Evolutionary conservation across 2,888 invertebrate species (phyloP).

Genomic region (Nomada lathburiana): DNA sequence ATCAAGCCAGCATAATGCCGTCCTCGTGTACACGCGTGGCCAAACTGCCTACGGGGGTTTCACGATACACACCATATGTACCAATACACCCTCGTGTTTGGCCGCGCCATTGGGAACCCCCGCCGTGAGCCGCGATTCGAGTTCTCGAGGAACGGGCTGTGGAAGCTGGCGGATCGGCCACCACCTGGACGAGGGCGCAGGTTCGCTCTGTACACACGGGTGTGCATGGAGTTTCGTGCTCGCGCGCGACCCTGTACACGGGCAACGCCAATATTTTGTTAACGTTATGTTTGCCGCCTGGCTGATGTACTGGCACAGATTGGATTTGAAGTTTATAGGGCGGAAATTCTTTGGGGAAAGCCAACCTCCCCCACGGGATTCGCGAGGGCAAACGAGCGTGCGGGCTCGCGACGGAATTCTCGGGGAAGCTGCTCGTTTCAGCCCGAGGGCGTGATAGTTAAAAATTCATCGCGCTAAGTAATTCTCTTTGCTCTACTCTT

Average conservation of each 20-base stretch:
- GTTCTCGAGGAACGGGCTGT: constrained; percentile 47
- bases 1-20: constrained; percentile 83
- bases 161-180: constrained; percentile 34
- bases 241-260: constrained; percentile 28
- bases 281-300: constrained; percentile 78
- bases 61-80: constrained; percentile 78
- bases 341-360: constrained; percentile 77
- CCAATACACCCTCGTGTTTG: constrained; percentile 62
- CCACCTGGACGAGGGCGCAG: constrained; percentile 58
- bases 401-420: constrained; percentile 50
- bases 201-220: constrained; percentile 30
- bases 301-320: constrained; percentile 82
- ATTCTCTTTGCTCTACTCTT: constrained; percentile 41
- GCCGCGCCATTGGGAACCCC: constrained; percentile 46
- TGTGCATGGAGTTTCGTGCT: constrained; percentile 5
- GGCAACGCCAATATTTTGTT: constrained; percentile 80
- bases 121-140: constrained; percentile 48
- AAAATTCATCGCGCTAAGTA: constrained; percentile 56
- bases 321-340: constrained; percentile 84
- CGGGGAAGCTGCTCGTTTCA: constrained; percentile 21
- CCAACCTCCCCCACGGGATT: constrained; percentile 36
- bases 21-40: constrained; percentile 74
- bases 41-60: constrained; percentile 82
- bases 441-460: constrained; percentile 35
- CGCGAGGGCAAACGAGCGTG: constrained; percentile 38